phyloP scores from a whole-genome alignment of 2,888 invertebrate species.

The Yponomeuta sedellus region DNA sequence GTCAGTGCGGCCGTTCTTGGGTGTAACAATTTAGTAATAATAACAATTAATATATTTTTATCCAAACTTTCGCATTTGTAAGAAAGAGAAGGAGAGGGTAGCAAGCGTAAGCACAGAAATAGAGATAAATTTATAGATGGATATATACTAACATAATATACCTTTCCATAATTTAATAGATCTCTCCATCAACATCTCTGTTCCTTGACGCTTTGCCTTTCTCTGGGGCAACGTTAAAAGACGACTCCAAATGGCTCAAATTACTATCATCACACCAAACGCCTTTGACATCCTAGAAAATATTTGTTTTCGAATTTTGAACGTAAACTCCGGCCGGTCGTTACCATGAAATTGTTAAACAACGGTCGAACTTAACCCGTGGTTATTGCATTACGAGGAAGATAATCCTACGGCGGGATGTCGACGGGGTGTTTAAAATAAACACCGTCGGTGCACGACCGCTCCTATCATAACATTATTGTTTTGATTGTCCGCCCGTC shows the following conservation, averaged over 20 bases:
- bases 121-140: too few species aligned
- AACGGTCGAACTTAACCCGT: constrained; percentile 26
- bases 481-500: constrained; percentile 56
- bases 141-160: too few species aligned
- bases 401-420: constrained; percentile 47
- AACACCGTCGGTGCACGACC: constrained; percentile 46
- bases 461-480: constrained; percentile 68
- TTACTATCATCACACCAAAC: background rate
- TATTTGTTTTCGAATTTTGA: background rate
- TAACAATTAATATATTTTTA: too few species aligned
- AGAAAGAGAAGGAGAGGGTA: too few species aligned
- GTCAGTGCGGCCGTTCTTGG: too few species aligned
- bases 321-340: background rate
- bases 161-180: background rate
- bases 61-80: too few species aligned
- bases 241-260: background rate
- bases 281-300: constrained; percentile 1
- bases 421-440: constrained; percentile 60
- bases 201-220: background rate
- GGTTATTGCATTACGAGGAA: constrained; percentile 50
- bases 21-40: too few species aligned
- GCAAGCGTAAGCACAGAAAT: too few species aligned
- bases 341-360: constrained; percentile 36
- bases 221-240: background rate
- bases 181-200: background rate